Conservation (phyloP, 2,113 vertebrate genomes). For the Prionailurus bengalensis region DNA sequence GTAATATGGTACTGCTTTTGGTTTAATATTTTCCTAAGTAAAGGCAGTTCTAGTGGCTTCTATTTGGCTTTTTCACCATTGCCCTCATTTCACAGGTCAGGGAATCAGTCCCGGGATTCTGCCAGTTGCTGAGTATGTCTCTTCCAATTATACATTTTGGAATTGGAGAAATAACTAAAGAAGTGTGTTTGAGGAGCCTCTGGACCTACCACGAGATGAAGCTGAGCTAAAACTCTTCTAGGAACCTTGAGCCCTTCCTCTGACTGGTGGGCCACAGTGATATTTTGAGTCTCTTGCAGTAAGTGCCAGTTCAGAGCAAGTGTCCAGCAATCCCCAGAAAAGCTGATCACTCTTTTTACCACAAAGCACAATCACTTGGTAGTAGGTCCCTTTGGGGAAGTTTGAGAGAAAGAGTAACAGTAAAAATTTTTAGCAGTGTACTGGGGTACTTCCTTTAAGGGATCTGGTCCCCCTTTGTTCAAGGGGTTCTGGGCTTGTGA, state of each 20-base stretch:
- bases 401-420: not conserved
- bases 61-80: fast-evolving
- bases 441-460: not conserved
- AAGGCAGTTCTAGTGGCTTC: not conserved
- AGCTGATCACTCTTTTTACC: not conserved
- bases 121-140: not conserved
- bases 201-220: not conserved
- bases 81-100: not conserved
- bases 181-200: not conserved
- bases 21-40: not conserved
- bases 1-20: fast-evolving
- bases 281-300: not conserved
- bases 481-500: not conserved
- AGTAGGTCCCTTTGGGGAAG: not conserved
- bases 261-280: not conserved
- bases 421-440: not conserved
- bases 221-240: not conserved
- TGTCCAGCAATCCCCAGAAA: not conserved
- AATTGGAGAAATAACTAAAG: not conserved
- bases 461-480: not conserved
- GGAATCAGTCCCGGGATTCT: not conserved
- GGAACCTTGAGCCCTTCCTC: not conserved
- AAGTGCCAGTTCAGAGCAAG: not conserved
- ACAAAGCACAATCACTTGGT: not conserved
- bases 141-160: not conserved